Evolutionary conservation across 1,140 invertebrate species (phyloP).

Genomic region (Drosophila dunni): DNA sequence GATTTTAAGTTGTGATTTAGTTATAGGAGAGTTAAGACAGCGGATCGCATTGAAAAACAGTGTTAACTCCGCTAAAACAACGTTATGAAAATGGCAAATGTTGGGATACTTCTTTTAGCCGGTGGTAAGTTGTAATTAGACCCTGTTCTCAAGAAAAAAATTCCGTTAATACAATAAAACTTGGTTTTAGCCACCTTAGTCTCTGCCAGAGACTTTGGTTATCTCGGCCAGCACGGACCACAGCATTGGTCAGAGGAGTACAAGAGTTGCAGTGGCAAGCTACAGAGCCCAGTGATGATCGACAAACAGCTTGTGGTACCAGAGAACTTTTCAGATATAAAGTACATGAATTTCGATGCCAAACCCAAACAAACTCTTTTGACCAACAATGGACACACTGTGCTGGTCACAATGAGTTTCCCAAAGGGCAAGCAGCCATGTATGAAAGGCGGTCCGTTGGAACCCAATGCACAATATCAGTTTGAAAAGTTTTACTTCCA

Average conservation of each 20-base stretch:
- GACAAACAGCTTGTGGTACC: slow-evolving; percentile 87
- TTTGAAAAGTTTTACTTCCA: slow-evolving; percentile 92
- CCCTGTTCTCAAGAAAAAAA: no score
- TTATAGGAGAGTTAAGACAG: no score
- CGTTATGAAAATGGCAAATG: no score
- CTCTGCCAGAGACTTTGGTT: slow-evolving; percentile 57
- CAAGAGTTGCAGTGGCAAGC: slow-evolving; percentile 89
- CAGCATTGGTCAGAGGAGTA: slow-evolving; percentile 89
- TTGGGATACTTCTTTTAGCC: no score
- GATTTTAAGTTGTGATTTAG: no score
- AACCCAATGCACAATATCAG: slow-evolving; percentile 86
- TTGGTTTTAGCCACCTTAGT: background rate
- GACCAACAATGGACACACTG: slow-evolving; percentile 91
- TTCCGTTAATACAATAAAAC: no score
- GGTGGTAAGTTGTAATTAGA: no score
- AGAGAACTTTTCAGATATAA: slow-evolving; percentile 85
- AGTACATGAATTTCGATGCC: slow-evolving; percentile 86
- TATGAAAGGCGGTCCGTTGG: slow-evolving; percentile 89
- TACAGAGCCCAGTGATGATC: slow-evolving; percentile 94
- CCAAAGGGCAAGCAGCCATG: slow-evolving; percentile 84
- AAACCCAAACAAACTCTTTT: slow-evolving; percentile 86
- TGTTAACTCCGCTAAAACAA: no score
- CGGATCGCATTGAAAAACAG: no score
- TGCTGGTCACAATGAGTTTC: slow-evolving; percentile 86
- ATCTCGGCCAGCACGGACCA: slow-evolving; percentile 86